phyloP scores from a whole-genome alignment of 1,140 invertebrate species.

The Patella vulgata region DNA sequence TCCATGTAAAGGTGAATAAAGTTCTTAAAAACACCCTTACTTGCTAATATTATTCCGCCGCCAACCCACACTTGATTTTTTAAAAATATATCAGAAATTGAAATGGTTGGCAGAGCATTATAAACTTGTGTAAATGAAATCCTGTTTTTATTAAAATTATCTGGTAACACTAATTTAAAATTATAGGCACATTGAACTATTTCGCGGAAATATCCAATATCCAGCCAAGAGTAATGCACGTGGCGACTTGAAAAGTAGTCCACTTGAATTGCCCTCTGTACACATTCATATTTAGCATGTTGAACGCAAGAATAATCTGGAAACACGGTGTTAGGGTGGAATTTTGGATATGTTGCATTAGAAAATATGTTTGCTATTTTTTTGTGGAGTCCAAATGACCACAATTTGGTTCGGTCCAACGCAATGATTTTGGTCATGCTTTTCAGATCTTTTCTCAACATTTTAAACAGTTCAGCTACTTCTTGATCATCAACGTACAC shows the following conservation, averaged over 20 bases:
- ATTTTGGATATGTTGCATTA: constrained; percentile 26
- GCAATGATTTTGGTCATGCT: constrained; percentile 27
- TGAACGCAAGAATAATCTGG: constrained; percentile 40
- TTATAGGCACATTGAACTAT: not conserved
- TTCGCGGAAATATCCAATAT: constrained; percentile 35
- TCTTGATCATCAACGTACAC: constrained; percentile 38
- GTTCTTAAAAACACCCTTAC: constrained; percentile 6
- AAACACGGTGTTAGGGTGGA: constrained; percentile 33
- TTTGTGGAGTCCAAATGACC: constrained; percentile 30
- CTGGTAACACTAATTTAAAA: not conserved
- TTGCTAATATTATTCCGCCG: constrained; percentile 28
- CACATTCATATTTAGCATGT: constrained; percentile 36
- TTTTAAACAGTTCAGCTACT: constrained; percentile 16
- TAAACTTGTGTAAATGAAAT: not conserved
- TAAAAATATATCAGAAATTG: constrained; percentile 22
- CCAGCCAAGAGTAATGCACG: constrained; percentile 33
- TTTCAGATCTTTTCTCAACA: constrained; percentile 13
- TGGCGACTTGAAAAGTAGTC: constrained; percentile 31
- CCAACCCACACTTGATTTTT: constrained; percentile 29
- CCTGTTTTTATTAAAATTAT: not conserved
- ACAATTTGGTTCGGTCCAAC: constrained; percentile 17
- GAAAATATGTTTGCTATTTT: constrained; percentile 34
- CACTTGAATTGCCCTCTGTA: constrained; percentile 11
- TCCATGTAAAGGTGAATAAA: constrained; percentile 21
- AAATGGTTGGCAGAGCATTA: not conserved